Percentiles rank a stretch among this genome's conserved stretches.
These are phyloP conservation scores for Trachops cirrhosus DNA, from an alignment of 2,797 vertebrate species.

Conservation along the genomic window DNA sequence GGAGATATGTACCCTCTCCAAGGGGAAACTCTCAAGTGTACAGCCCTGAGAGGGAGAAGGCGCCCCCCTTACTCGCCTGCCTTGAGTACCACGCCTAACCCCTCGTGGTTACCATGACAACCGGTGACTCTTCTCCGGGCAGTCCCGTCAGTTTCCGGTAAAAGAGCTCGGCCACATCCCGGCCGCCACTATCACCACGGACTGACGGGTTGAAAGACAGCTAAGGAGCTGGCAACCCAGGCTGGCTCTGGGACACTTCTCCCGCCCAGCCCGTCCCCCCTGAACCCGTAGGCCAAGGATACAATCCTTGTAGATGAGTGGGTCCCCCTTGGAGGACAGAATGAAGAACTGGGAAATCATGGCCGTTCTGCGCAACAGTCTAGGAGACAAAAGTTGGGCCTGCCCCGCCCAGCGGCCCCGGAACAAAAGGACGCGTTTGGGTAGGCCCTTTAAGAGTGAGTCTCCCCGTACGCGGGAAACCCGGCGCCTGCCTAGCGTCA, in stretches of 20 bases:
- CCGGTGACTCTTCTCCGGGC: slow-evolving; percentile 88
- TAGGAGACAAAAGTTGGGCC: background rate
- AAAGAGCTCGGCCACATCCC: slow-evolving; percentile 84
- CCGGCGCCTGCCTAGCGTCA: background rate
- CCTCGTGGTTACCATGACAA: slow-evolving; percentile 88
- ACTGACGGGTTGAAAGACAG: slow-evolving; percentile 76
- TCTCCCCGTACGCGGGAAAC: slow-evolving; percentile 42
- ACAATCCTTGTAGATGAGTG: slow-evolving; percentile 93
- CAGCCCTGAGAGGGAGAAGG: background rate
- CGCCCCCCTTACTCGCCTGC: background rate
- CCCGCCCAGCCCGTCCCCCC: background rate
- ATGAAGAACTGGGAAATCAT: slow-evolving; percentile 94
- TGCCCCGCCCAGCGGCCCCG: background rate
- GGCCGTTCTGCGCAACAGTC: background rate
- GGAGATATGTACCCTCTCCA: background rate
- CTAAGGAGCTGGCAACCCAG: slow-evolving; percentile 40
- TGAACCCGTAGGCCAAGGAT: slow-evolving; percentile 82
- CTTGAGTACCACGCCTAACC: background rate
- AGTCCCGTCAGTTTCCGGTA: slow-evolving; percentile 89
- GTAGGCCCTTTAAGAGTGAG: slow-evolving; percentile 55
- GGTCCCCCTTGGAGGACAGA: slow-evolving; percentile 91
- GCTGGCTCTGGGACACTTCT: background rate
- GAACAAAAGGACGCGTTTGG: slow-evolving; percentile 50
- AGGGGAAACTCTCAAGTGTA: background rate
- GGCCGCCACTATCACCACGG: slow-evolving; percentile 85